Percentiles rank a stretch among this genome's conserved stretches.
phyloP scores from a whole-genome alignment of 2,797 vertebrate genomes.

The Antrozous pallidus region DNA sequence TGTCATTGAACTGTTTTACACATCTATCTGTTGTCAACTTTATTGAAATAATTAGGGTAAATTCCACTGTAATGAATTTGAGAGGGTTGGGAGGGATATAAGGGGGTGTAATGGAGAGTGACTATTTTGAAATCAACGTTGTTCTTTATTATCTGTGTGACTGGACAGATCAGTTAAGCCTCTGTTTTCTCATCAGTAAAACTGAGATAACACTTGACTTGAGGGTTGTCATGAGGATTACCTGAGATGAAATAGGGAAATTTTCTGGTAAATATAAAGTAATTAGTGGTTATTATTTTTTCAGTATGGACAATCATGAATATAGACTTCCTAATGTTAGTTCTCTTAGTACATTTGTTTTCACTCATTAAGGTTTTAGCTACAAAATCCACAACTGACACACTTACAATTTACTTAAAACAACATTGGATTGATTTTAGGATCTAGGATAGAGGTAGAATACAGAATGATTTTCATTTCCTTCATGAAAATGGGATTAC shows the following conservation, averaged over 20 bases:
- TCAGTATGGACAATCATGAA: not conserved
- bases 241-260: not conserved
- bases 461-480: not conserved
- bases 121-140: not conserved
- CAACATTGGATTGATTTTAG: not conserved
- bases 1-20: not conserved
- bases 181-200: constrained; percentile 38
- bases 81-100: not conserved
- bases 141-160: not conserved
- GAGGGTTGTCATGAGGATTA: not conserved
- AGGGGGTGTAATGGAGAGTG: not conserved
- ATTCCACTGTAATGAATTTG: not conserved
- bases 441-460: not conserved
- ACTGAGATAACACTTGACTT: not conserved
- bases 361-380: not conserved
- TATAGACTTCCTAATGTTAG: not conserved
- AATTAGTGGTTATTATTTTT: not conserved
- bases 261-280: not conserved
- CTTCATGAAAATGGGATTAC: not conserved
- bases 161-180: not conserved
- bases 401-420: constrained; percentile 3
- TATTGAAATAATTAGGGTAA: not conserved
- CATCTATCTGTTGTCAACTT: not conserved
- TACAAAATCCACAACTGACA: not conserved
- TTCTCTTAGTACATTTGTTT: not conserved